Evolutionary conservation across 2,113 vertebrate species (phyloP).

Genomic region (Sander vitreus): DNA sequence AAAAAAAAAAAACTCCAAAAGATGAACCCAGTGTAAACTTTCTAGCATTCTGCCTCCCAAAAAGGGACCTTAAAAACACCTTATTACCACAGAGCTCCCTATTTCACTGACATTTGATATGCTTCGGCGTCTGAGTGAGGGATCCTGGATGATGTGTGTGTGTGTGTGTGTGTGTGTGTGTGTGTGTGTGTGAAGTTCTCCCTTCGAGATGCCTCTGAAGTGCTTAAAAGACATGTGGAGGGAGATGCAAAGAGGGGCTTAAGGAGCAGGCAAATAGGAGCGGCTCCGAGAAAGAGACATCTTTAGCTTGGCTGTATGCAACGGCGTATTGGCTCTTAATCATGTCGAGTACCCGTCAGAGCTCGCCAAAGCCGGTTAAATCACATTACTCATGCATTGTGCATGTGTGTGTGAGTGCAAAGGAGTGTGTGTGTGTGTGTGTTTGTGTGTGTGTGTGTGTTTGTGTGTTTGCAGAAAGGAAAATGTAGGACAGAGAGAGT

Average conservation of each 20-base stretch:
- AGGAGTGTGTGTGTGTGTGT: conserved; percentile 37
- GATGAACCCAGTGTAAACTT: conserved; percentile 77
- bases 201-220: conserved; percentile 74
- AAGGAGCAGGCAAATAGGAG: conserved; percentile 79
- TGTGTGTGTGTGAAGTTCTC: conserved; percentile 62
- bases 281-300: conserved; percentile 76
- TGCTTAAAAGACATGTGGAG: conserved; percentile 80
- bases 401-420: conserved; percentile 59
- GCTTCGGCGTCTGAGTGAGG: conserved; percentile 70
- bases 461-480: conserved; percentile 41
- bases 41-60: conserved; percentile 61
- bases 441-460: conserved; percentile 1
- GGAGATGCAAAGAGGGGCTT: conserved; percentile 83
- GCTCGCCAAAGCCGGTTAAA: conserved; percentile 84
- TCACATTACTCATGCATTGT: conserved; percentile 85
- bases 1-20: conserved; percentile 63
- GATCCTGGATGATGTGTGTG: conserved; percentile 70
- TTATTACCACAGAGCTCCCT: conserved; percentile 69
- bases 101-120: conserved; percentile 80
- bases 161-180: conserved; percentile 41
- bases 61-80: conserved; percentile 74
- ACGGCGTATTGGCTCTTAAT: conserved; percentile 81
- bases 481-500: conserved; percentile 37
- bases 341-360: conserved; percentile 82
- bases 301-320: conserved; percentile 78